Evolutionary conservation across 2,113 vertebrate genomes (phyloP).

Genomic region (Cyrtonyx montezumae): DNA sequence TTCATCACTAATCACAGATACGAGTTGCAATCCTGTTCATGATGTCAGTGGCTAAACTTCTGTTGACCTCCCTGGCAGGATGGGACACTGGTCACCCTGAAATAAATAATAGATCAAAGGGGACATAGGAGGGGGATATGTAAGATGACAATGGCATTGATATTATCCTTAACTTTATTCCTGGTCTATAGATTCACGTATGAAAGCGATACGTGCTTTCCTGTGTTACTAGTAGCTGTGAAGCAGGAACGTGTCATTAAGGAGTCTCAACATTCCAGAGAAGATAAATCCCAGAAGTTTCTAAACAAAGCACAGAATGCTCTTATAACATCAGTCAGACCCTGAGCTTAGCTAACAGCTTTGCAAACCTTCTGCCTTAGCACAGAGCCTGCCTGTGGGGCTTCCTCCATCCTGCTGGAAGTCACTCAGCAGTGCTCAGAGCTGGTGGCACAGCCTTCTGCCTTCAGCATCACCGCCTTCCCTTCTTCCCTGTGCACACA

Average conservation of each 20-base stretch:
- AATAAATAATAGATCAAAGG: conserved; percentile 18
- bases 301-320: background rate
- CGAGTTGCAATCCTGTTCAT: background rate
- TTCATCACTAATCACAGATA: background rate
- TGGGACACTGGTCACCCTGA: background rate
- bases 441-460: background rate
- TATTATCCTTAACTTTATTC: background rate
- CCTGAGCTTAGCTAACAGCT: background rate
- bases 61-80: background rate
- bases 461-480: background rate
- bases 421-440: background rate
- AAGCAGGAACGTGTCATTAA: background rate
- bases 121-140: background rate
- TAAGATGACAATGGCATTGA: background rate
- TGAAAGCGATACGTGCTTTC: background rate
- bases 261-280: background rate
- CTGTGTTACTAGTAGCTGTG: background rate
- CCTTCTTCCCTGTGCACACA: background rate
- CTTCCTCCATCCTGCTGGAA: background rate
- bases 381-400: background rate
- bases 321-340: background rate
- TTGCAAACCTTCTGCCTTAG: background rate
- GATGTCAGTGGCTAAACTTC: background rate
- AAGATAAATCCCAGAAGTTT: background rate
- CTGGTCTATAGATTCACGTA: background rate